Conservation (phyloP, 2,113 vertebrate genomes). For the Heloderma charlesbogerti region DNA sequence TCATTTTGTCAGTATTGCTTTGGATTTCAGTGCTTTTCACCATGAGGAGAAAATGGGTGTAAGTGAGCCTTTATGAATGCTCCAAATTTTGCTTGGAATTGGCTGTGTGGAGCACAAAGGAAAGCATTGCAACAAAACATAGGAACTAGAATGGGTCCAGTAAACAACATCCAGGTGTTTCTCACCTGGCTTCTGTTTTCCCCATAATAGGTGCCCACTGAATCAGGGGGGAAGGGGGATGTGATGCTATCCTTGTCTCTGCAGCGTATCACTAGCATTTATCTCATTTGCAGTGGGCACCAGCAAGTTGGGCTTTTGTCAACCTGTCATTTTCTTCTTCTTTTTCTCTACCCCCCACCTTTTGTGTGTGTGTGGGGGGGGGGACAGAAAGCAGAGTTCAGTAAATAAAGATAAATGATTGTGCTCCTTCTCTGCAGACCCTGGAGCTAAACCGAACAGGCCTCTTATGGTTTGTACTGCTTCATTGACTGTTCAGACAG, state of each 20-base stretch:
- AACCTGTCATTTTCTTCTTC: constrained; percentile 77
- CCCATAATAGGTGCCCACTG: constrained; percentile 68
- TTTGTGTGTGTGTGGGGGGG: too few species aligned
- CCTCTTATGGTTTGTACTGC: constrained; percentile 88
- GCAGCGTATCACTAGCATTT: constrained; percentile 82
- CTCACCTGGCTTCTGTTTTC: constrained; percentile 65
- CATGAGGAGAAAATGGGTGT: neutral
- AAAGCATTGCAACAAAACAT: constrained; percentile 28
- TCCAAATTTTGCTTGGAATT: constrained; percentile 38
- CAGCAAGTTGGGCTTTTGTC: constrained; percentile 79
- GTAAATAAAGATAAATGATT: constrained; percentile 91
- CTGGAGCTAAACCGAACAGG: constrained; percentile 86
- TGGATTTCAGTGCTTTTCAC: too few species aligned
- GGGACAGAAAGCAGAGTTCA: constrained; percentile 86
- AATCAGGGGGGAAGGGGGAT: constrained; percentile 74
- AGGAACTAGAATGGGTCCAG: constrained; percentile 26
- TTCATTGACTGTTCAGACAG: constrained; percentile 91
- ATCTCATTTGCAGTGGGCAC: constrained; percentile 81
- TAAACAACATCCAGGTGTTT: constrained; percentile 46
- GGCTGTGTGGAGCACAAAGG: constrained; percentile 19
- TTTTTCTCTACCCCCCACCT: fast-evolving
- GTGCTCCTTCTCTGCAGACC: constrained; percentile 83
- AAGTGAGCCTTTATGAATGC: neutral
- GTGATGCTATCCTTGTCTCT: constrained; percentile 80
- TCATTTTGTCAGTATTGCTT: neutral